Percentiles rank a stretch among this genome's conserved stretches.
Conservation (phyloP, 2,888 invertebrate species). For the Lycia hirtaria region DNA sequence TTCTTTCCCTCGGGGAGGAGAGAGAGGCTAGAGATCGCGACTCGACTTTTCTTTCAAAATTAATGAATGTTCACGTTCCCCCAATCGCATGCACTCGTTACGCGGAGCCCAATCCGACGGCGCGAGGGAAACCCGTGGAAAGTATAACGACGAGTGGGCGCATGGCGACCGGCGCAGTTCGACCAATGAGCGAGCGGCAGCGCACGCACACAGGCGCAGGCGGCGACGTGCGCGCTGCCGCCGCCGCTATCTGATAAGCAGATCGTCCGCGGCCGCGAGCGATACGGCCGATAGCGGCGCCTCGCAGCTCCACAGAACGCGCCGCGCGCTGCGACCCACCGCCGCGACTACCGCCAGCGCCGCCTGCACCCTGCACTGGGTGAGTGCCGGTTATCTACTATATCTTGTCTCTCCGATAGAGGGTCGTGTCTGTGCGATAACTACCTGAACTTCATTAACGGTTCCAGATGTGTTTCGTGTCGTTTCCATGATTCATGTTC, state of each 20-base stretch:
- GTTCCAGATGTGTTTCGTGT: not conserved
- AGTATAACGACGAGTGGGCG: conserved; percentile 6
- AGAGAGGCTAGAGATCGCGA: not conserved
- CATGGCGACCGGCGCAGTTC: conserved; percentile 9
- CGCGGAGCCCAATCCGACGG: conserved; percentile 6
- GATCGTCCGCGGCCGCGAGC: conserved; percentile 36
- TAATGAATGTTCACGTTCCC: not conserved
- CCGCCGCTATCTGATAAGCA: conserved; percentile 42
- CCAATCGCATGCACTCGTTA: conserved; percentile 5
- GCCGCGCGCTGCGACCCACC: not conserved
- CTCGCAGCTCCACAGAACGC: not conserved
- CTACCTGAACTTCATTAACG: not conserved
- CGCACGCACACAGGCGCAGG: not conserved
- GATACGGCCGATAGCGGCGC: conserved; percentile 18
- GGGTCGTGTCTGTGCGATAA: conserved; percentile 8
- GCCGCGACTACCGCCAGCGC: not conserved
- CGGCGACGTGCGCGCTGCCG: conserved; percentile 32
- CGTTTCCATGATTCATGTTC: not conserved
- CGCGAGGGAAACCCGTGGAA: conserved; percentile 26
- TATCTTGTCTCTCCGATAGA: conserved; percentile 19
- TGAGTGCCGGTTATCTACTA: conserved; percentile 22
- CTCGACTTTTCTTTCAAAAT: not conserved
- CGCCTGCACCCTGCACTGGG: not conserved
- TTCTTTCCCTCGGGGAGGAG: no score
- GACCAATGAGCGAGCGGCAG: conserved; percentile 20